Evolutionary conservation across 2,113 vertebrate genomes (phyloP), one percentile per base, ranked within the genome.

Genomic region (Apteryx mantelli): DNA sequence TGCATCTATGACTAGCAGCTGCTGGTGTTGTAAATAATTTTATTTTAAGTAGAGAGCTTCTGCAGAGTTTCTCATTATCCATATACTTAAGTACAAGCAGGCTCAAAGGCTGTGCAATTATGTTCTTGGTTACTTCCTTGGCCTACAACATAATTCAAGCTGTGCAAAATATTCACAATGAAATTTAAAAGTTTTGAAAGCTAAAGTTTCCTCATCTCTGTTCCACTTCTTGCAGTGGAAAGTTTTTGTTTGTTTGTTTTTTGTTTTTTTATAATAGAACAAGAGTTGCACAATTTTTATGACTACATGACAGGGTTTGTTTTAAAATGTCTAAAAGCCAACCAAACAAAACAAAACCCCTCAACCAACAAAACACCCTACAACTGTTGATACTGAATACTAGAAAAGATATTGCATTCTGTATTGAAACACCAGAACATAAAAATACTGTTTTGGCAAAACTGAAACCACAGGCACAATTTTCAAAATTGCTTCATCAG

Each of bases 21-120:
- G 50, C 46, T 92, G 55, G 22, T 70, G 32, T 32, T 87, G 83
- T 63, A 89, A 92, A 91, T 88, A 84, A 92, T 78, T 91, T 89
- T 48, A 70, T 80, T 93, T 91, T 84, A 91, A 92, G 91, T 82
- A 68, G 73, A 66, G 15, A 66, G 68, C 24, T 92, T 93, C 88
- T 88, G 52, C 61, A 32, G 24, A 73, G 75, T 70, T 90, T 95
- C 86, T 89, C 69, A 93, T 92, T 93, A 89, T 56, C 76, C n/a
- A 38, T 82, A 42, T 69, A 78, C 87, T 65, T 83, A 77, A 91
- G 46, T 24, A 82, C 34, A 50, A 81, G 86, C 56, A 79, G 55
- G 36, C 55, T 93, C 64, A 92, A 89, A 79, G 38, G 38, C 83
- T 90, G 38, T 36, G 26, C 76, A 94, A 70, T 44, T 78, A 70